Conservation (phyloP, 2,888 invertebrate species). For the Urechis unicinctus region DNA sequence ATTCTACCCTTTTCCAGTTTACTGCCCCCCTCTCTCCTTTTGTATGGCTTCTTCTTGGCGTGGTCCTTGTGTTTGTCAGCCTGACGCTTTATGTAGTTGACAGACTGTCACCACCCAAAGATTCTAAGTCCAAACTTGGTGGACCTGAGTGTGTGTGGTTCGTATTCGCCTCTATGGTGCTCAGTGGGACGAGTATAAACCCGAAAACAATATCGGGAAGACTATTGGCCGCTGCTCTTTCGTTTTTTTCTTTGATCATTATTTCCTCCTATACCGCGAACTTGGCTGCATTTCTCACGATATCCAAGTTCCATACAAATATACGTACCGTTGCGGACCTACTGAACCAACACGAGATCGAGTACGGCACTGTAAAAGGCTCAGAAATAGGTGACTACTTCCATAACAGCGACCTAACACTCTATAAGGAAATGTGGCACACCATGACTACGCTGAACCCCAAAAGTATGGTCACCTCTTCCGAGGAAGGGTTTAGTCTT, state of each 20-base stretch:
- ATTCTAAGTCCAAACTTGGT: conserved; percentile 9
- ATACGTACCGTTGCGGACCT: conserved; percentile 5
- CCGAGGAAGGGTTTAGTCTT: not conserved
- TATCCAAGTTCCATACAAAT: conserved; percentile 2
- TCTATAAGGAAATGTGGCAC: conserved; percentile 9
- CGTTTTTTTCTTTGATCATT: conserved; percentile 39
- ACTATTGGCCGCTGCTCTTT: conserved; percentile 45
- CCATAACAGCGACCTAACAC: conserved; percentile 38
- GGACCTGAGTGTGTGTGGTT: conserved; percentile 44
- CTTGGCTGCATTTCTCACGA: conserved; percentile 13
- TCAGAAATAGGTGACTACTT: conserved; percentile 46
- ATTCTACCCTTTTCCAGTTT: conserved; percentile 40
- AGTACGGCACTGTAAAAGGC: conserved; percentile 43
- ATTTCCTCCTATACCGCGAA: conserved; percentile 13
- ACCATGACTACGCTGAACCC: conserved; percentile 2
- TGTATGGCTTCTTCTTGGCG: conserved; percentile 42
- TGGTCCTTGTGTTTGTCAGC: conserved; percentile 38
- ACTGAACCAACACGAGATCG: conserved; percentile 41
- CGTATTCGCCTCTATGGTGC: conserved; percentile 39
- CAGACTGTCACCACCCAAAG: conserved; percentile 53
- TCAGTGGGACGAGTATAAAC: conserved; percentile 60
- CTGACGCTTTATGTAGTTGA: conserved; percentile 42
- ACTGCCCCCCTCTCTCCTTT: conserved; percentile 38
- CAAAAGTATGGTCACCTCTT: not conserved
- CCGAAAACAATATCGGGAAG: conserved; percentile 25